Evolutionary conservation across 2,113 vertebrate genomes (phyloP).

Genomic region (Perca schrenkii): DNA sequence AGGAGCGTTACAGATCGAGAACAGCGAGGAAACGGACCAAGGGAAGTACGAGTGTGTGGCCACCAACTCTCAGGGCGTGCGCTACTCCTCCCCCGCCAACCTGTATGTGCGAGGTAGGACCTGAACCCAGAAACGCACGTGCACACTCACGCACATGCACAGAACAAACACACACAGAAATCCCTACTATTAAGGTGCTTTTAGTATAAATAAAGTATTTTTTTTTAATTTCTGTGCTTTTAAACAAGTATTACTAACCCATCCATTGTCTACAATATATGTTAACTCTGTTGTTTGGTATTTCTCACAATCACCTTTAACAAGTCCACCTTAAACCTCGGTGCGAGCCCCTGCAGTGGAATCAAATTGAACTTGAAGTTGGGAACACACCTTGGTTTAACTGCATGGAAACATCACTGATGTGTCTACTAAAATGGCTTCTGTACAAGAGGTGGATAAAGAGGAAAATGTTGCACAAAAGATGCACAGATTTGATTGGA

Average conservation of each 20-base stretch:
- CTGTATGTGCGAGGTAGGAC: constrained; percentile 99
- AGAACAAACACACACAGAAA: constrained; percentile 40
- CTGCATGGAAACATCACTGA: constrained; percentile 77
- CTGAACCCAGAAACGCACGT: constrained; percentile 47
- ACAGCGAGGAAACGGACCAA: constrained; percentile 98
- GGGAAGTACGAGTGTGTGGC: constrained; percentile 99
- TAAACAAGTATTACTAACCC: constrained; percentile 77
- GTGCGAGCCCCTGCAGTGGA: constrained; percentile 46
- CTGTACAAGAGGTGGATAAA: constrained; percentile 70
- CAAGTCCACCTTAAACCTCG: constrained; percentile 76
- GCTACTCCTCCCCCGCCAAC: constrained; percentile 97
- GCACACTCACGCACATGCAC: constrained; percentile 46
- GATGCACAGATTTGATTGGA: constrained; percentile 31
- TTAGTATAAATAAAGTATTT: constrained; percentile 28
- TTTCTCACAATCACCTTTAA: constrained; percentile 73
- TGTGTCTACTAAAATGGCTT: constrained; percentile 71
- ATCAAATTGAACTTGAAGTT: constrained; percentile 9
- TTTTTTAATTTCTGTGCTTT: constrained; percentile 52
- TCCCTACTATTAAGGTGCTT: constrained; percentile 39
- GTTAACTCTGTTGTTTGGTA: constrained; percentile 75
- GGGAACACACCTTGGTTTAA: constrained; percentile 75
- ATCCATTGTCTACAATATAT: constrained; percentile 77
- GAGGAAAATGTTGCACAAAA: constrained; percentile 15
- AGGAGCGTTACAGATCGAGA: constrained; percentile 98
- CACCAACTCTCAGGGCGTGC: constrained; percentile 95